A percentile compares a stretch with the other conserved stretches of the same genome.
Conservation (phyloP, 2,797 vertebrate species). For the Cossypha caffra region DNA sequence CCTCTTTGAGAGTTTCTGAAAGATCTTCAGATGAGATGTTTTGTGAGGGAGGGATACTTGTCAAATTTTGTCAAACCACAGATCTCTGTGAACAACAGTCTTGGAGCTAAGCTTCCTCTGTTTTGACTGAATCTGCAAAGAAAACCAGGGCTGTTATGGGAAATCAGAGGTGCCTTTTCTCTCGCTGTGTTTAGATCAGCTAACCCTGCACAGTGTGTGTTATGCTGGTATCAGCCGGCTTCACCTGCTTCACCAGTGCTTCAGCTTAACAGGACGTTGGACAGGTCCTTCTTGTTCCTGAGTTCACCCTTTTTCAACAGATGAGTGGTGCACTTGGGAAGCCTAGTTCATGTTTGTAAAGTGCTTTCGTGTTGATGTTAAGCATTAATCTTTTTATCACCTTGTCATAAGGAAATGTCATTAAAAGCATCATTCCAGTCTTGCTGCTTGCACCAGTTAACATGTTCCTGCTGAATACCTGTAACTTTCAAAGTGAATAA, state of each 20-base stretch:
- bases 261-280: not conserved
- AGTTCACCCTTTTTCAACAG: not conserved
- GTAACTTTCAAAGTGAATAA: not conserved
- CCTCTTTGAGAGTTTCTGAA: not conserved
- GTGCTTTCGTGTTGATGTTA: not conserved
- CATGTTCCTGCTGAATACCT: not conserved
- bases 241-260: not conserved
- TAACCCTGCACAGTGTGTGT: not conserved
- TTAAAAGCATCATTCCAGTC: not conserved
- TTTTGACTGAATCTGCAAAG: not conserved
- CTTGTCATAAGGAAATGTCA: not conserved
- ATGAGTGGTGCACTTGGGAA: not conserved
- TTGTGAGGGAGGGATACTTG: not conserved
- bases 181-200: not conserved
- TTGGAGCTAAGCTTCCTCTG: not conserved
- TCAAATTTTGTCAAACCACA: not conserved
- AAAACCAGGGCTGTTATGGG: not conserved
- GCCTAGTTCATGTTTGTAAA: not conserved
- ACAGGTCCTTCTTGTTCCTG: not conserved
- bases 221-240: not conserved
- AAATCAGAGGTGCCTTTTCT: not conserved
- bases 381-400: not conserved
- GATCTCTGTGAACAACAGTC: not conserved
- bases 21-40: not conserved
- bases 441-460: not conserved